Base-by-base conservation (phyloP, 2,797 vertebrate species). In the Mus minutoides region DNA sequence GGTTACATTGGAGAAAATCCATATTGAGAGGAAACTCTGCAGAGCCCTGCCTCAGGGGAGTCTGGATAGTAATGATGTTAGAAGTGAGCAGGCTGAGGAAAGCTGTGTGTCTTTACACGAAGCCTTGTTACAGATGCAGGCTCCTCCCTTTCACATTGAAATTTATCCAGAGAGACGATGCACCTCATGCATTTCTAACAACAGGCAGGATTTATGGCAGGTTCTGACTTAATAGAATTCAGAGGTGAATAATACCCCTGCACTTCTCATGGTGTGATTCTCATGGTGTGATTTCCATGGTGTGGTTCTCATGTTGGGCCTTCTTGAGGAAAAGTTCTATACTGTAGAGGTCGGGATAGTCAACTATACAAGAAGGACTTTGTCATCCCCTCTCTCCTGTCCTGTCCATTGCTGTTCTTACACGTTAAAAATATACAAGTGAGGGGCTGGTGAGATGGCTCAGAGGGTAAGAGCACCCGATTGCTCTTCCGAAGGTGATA, bases 381-480 rank as follows among this genome's bases (percentile, higher is more conserved):
- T 31, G 14, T 22, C 85, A 7, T 12, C 31, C 62, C 16, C 78
- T 17, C 56, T 83, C 40, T 13, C 43, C 5, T 83, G 69, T 95
- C 75, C 16, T 96, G 88, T 94, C 75, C 71, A n/a, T 73, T 94
- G 52, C 58, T 92, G 1, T 62, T 71, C 8, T 82, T 76, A 46
- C 31, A 58, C 88, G 92, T 82, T 89, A 94, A 91, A 73, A 49
- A 60, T 60, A 58, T 26, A 82, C 56, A 77, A 91, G 52, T 95
- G 34, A 69, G n/a, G n/a, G n/a, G n/a, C n/a, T n/a, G n/a, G n/a
- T n/a, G n/a, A n/a, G n/a, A n/a, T n/a, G n/a, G n/a, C n/a, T n/a
- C n/a, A n/a, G n/a, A n/a, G n/a, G n/a, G n/a, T n/a, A n/a, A n/a
- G n/a, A n/a, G n/a, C n/a, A n/a, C n/a, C n/a, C n/a, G n/a, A n/a